phyloP scores from a whole-genome alignment of 2,797 vertebrate genomes.

The Coendou prehensilis region DNA sequence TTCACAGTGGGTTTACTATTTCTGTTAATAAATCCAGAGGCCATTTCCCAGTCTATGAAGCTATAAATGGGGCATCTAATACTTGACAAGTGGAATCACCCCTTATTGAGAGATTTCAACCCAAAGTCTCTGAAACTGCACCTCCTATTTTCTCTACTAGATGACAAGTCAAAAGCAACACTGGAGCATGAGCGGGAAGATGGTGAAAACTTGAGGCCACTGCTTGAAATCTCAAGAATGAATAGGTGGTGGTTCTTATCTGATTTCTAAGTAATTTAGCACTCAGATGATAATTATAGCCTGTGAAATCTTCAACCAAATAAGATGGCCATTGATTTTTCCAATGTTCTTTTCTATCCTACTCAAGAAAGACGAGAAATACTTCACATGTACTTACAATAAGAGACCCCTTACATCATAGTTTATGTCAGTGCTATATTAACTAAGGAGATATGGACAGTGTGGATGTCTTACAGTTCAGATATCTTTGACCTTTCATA shows the following conservation, averaged over 20 bases:
- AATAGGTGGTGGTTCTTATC: neutral
- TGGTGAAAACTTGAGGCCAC: neutral
- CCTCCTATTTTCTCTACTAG: neutral
- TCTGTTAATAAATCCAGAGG: neutral
- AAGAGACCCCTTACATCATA: neutral
- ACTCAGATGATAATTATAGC: neutral
- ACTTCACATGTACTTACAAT: neutral
- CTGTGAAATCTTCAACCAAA: neutral
- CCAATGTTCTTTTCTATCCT: neutral
- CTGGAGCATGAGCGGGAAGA: neutral
- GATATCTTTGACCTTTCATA: neutral
- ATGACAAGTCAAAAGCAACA: neutral
- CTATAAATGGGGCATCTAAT: neutral
- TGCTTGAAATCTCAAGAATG: slow-evolving; percentile 1
- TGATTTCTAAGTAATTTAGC: neutral
- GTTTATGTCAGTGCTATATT: too few species aligned
- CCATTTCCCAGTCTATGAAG: neutral
- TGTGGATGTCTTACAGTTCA: neutral
- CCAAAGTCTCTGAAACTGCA: neutral
- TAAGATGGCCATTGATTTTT: neutral
- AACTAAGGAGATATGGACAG: neutral
- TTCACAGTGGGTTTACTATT: neutral
- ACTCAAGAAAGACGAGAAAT: neutral
- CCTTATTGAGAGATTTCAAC: neutral
- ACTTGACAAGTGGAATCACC: neutral